phyloP scores from a whole-genome alignment of 2,113 vertebrate species.

The Gasterosteus aculeatus region DNA sequence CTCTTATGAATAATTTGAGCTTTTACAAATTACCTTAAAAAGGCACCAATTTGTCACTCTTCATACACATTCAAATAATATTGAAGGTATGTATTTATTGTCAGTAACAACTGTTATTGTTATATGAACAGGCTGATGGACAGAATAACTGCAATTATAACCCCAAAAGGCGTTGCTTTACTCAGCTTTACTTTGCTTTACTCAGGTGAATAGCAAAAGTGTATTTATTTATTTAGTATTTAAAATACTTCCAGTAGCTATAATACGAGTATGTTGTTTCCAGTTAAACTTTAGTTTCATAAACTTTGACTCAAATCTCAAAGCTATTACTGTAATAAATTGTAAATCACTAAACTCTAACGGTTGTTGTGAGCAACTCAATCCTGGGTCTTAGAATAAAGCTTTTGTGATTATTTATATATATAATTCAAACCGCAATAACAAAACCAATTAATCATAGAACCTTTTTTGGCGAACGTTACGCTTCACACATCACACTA shows the following conservation, averaged over 20 bases:
- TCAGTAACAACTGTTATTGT: too few species aligned
- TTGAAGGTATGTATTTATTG: background rate
- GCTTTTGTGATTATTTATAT: background rate
- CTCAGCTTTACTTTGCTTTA: background rate
- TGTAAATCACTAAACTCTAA: slow-evolving; percentile 8
- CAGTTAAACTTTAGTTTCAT: background rate
- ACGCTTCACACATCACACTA: background rate
- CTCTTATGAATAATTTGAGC: slow-evolving; percentile 13
- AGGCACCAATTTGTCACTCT: background rate
- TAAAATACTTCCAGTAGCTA: background rate
- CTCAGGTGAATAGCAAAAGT: background rate
- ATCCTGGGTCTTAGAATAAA: background rate
- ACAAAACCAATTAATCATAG: slow-evolving; percentile 24
- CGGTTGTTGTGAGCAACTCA: background rate
- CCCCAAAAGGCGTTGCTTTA: background rate
- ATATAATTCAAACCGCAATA: background rate
- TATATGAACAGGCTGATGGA: background rate
- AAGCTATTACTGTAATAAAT: slow-evolving; percentile 11
- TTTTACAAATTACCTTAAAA: background rate
- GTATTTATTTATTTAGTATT: too few species aligned
- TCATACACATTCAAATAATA: background rate
- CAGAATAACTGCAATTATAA: background rate
- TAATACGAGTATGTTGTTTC: background rate
- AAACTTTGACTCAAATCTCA: background rate
- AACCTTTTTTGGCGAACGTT: background rate